Evolutionary conservation across 2,888 invertebrate genomes (phyloP).

Genomic region (Clunio marinus): DNA sequence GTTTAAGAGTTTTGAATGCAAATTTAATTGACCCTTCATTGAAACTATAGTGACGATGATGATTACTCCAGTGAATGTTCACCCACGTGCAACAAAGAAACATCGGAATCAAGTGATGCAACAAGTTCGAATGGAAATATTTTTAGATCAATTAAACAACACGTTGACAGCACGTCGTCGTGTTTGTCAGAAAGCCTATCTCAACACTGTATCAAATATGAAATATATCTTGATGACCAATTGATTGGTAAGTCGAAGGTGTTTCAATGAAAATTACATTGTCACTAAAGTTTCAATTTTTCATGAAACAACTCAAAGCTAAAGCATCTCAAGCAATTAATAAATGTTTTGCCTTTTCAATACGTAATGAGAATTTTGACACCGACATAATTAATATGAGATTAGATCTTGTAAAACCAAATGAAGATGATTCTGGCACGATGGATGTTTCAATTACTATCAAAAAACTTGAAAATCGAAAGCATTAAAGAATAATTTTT

Average conservation of each 20-base stretch:
- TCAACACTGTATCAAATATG: neutral
- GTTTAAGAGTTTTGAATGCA: too few species aligned
- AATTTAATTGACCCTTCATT: too few species aligned
- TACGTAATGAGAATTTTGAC: neutral
- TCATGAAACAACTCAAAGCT: neutral
- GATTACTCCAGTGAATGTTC: too few species aligned
- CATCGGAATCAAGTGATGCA: too few species aligned
- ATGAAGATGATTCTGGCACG: neutral
- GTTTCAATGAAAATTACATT: too few species aligned
- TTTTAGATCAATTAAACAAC: neutral
- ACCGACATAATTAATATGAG: neutral
- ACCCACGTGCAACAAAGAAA: too few species aligned
- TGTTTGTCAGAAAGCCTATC: neutral
- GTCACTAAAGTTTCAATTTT: too few species aligned
- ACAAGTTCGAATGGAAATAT: too few species aligned
- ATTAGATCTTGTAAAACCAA: neutral
- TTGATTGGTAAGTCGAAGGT: neutral
- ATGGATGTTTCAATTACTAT: neutral
- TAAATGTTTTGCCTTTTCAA: neutral
- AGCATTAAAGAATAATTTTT: too few species aligned
- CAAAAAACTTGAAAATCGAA: too few species aligned
- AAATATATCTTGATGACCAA: neutral
- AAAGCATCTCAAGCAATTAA: neutral
- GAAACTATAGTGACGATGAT: too few species aligned
- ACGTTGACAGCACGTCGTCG: neutral